Base-by-base conservation (phyloP, 2,113 vertebrate species). In the Cyprinodon tularosa region DNA sequence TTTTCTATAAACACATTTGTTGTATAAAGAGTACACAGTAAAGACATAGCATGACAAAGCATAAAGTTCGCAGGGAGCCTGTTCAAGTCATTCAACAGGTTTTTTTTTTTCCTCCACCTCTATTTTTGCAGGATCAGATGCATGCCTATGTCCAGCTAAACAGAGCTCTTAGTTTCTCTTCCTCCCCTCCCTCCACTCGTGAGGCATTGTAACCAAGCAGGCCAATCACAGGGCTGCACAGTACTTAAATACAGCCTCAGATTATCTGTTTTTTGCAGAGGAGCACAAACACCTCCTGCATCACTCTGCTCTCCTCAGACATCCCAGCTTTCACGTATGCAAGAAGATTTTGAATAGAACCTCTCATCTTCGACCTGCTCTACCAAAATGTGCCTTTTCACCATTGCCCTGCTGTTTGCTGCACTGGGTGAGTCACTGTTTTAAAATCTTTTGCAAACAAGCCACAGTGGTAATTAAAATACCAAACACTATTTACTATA, bases 361-460 rank as follows among this genome's bases (percentile, higher is more conserved):
- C 14, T 47, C 1, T 45, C 0, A 0, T 22, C 53, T 72, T 47
- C 14, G 39, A 70, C 5, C 45, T 62, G 72, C 81, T 62, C 80
- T 87, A 81, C 75, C 81, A 92, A 44, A 75, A 95, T 95, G 94
- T 74, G 78, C 60, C 83, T 86, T 76, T 82, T 88, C 53, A 72
- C 68, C 73, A 76, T 66, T 38, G 62, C 78, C 42, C 69, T 91
- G 69, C 73, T 95, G 66, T 50, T 93, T 37, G 57, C 67, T 38
- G 38, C 91, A 15, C 74, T 85, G 42, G 92, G 94, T 95, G 78
- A 95, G 94, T 94, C 73, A 44, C 72, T 74, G 68, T 29, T 6
- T 69, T 67, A 60, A 29, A 0, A 14, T 12, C 59, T 45, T 63
- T 17, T 14, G 39, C 37, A 11, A 44, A 17, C 20, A 37, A 57